Evolutionary conservation across 2,113 vertebrate genomes (phyloP).

Genomic region (Indri indri): DNA sequence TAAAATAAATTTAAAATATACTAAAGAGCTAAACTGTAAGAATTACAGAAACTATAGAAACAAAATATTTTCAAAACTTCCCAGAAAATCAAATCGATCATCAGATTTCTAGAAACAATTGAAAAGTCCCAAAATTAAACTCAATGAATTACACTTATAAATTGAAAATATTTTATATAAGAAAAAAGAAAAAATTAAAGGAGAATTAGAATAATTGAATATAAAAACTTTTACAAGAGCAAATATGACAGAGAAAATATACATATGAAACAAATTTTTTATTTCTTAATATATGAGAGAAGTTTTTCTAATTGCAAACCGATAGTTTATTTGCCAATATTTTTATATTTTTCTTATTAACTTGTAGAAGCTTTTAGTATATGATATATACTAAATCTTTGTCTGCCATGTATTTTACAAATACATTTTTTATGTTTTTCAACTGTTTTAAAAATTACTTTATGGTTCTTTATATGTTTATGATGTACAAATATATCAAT

Average conservation of each 20-base stretch:
- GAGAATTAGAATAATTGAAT: not conserved
- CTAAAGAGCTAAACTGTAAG: not conserved
- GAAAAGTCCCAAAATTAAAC: not conserved
- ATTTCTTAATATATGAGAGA: not conserved
- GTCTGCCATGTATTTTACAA: not conserved
- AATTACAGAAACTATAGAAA: not conserved
- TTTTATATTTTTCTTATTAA: not conserved
- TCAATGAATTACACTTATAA: not conserved
- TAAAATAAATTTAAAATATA: not conserved
- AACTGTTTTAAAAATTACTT: not conserved
- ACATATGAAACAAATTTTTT: not conserved
- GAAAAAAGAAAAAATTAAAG: not conserved
- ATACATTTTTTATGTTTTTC: not conserved
- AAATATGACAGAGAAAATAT: not conserved
- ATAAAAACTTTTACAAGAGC: not conserved
- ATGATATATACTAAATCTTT: not conserved
- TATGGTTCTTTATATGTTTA: not conserved
- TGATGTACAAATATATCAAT: not conserved
- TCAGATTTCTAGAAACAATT: not conserved
- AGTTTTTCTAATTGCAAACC: not conserved
- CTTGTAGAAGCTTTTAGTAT: not conserved
- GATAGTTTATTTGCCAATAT: not conserved
- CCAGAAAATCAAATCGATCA: not conserved
- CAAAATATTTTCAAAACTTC: not conserved
- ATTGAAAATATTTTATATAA: not conserved